Conservation (phyloP, 2,113 vertebrate genomes). For the Paradoxurus hermaphroditus region DNA sequence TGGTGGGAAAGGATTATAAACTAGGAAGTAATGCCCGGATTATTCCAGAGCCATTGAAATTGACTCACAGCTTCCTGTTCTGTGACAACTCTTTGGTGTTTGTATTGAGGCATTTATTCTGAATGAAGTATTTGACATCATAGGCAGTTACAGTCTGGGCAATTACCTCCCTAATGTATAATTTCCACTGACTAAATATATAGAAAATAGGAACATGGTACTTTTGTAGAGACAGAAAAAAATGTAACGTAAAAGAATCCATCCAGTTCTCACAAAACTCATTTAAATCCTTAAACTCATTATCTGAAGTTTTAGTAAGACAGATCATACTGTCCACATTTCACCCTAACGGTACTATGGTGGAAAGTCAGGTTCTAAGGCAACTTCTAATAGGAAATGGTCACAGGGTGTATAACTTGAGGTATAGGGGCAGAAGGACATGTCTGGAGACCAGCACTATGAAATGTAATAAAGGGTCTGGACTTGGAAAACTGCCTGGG, state of each 20-base stretch:
- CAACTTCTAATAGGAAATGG: not conserved
- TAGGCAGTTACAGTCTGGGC: not conserved
- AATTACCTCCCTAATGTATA: not conserved
- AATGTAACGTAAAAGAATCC: not conserved
- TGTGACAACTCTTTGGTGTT: not conserved
- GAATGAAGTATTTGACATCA: not conserved
- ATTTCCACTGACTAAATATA: slow-evolving; percentile 25
- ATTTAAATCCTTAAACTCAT: not conserved
- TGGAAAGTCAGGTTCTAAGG: not conserved
- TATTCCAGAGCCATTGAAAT: not conserved
- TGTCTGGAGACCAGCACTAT: not conserved
- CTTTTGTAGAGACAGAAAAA: not conserved
- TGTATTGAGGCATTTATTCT: not conserved
- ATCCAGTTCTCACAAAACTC: not conserved
- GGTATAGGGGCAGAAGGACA: not conserved
- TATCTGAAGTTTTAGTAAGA: slow-evolving; percentile 13
- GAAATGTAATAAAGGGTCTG: not conserved
- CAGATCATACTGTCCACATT: not conserved
- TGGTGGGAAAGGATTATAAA: not conserved
- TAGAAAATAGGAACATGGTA: slow-evolving; percentile 8
- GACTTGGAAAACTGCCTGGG: not conserved
- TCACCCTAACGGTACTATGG: not conserved
- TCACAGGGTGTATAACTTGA: not conserved
- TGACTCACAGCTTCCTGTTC: not conserved
- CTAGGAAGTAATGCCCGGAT: not conserved